Evolutionary conservation across 2,888 invertebrate genomes (phyloP), one percentile per base, ranked within the genome.

Genomic region (Drosophila algonquin): DNA sequence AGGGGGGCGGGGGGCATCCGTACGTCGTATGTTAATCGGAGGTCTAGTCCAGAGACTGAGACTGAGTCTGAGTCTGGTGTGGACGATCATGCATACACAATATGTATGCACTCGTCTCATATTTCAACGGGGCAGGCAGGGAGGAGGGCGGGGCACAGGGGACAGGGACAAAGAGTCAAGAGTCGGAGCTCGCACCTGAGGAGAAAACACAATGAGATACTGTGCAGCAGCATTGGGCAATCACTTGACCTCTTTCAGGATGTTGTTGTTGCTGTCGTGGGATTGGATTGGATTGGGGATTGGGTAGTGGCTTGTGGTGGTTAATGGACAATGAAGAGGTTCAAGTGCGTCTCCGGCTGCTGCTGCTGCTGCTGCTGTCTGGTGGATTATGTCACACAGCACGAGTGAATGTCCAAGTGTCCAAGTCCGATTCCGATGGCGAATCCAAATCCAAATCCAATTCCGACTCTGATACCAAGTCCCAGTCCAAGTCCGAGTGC

Each of bases 231-330:
- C 12, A 81, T 81, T 81, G 89, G 77, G 77, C 89, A 89, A 84
- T 88, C 79, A 77, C 81, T 84, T 90, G 90, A 91, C 86, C 91
- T 91, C 87, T 87, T 90, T 89, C 89, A 91, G 91, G 90, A 91
- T 91, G 87, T 89, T 89, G 89, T 84, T 85, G 78, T 76, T 73
- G 68, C 9, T 72, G 58, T 9, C 45, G 48, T 1, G 52, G 50
- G 12, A 52, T 56, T n/a, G 27, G 32, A 53, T 14, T n/a, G 51
- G 10, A 32, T 10, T n/a, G 35, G 54, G 61, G 21, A 50, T 32
- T 54, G 76, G 6, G 7, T 2, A 40, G 8, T 53, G 62, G 27
- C 5, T 32, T 35, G 53, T 16, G 21, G 32, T 16, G 21, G 47
- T 27, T 57, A 30, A 35, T 35, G 35, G 35, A 35, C 35, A 35